These are phyloP conservation scores for Drosophila truncata DNA, from an alignment of 1,140 invertebrate genomes.

Conservation along the genomic window DNA sequence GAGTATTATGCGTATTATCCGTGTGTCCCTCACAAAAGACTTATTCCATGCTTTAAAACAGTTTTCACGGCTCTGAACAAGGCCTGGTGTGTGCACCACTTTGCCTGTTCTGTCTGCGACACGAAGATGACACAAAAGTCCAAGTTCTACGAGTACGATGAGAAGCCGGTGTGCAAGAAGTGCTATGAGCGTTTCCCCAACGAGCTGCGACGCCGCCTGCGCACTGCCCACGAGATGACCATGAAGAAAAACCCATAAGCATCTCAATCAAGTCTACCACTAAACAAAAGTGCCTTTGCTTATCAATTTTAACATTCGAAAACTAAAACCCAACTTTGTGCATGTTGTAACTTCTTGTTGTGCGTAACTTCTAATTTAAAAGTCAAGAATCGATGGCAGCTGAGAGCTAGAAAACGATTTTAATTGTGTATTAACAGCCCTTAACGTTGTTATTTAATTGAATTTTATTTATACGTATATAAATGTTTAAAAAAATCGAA, in stretches of 20 bases:
- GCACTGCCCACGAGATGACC: constrained; percentile 91
- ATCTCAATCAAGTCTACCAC: constrained; percentile 16
- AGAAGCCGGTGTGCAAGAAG: constrained; percentile 99
- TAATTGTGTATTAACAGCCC: constrained; percentile 59
- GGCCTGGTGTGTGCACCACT: constrained; percentile 99
- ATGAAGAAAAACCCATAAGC: constrained; percentile 81
- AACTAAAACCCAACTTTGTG: constrained; percentile 55
- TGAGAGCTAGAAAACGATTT: constrained; percentile 43
- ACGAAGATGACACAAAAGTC: constrained; percentile 99
- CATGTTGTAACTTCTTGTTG: constrained; percentile 44
- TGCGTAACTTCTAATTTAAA: constrained; percentile 57
- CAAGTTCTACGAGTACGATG: constrained; percentile 99
- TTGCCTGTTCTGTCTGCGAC: constrained; percentile 99
- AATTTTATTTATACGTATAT: constrained; percentile 75
- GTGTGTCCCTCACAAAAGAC: neutral
- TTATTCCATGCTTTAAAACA: constrained; percentile 83
- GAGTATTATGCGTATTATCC: constrained; percentile 61
- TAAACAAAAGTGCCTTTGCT: constrained; percentile 68
- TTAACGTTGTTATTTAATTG: constrained; percentile 75
- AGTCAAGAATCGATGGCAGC: constrained; percentile 31
- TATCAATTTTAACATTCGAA: constrained; percentile 54
- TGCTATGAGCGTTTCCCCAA: constrained; percentile 99
- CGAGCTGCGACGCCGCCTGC: constrained; percentile 95
- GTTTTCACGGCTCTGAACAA: constrained; percentile 99
- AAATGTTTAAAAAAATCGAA: constrained; percentile 65